Conservation (phyloP, 1,140 invertebrate genomes). For the Euschistus heros region DNA sequence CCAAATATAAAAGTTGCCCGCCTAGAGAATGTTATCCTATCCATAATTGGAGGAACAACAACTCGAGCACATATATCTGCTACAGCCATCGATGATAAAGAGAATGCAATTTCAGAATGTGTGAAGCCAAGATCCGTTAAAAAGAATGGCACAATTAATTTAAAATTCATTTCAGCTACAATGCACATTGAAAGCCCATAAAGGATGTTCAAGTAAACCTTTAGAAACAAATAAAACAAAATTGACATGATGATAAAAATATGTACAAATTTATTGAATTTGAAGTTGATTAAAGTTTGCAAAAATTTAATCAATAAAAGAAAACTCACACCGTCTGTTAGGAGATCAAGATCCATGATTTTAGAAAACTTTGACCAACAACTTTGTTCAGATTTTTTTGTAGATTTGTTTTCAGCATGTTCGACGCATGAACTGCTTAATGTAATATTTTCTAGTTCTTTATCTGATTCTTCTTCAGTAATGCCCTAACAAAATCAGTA, state of each 20-base stretch:
- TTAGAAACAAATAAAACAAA: neutral
- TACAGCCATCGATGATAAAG: constrained; percentile 28
- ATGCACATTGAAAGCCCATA: constrained; percentile 53
- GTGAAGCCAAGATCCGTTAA: constrained; percentile 49
- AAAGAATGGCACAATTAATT: constrained; percentile 52
- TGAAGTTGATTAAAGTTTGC: no score
- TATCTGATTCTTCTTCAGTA: no score
- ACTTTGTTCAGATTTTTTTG: constrained; percentile 34
- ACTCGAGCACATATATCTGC: constrained; percentile 28
- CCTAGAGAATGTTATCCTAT: constrained; percentile 51
- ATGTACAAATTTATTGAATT: no score
- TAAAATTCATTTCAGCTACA: constrained; percentile 57
- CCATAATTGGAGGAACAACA: constrained; percentile 55
- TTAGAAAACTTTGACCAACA: constrained; percentile 50
- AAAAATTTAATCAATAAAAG: neutral
- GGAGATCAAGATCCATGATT: constrained; percentile 53
- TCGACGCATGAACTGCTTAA: no score
- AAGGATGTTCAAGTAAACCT: constrained; percentile 52
- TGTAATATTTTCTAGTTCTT: no score
- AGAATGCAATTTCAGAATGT: constrained; percentile 35
- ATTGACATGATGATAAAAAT: no score
- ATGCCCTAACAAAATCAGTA: no score
- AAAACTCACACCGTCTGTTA: constrained; percentile 41
- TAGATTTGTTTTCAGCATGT: no score
- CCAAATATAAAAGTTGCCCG: constrained; percentile 55